Conservation (phyloP, 2,888 invertebrate genomes). For the Piscicola geometra region DNA sequence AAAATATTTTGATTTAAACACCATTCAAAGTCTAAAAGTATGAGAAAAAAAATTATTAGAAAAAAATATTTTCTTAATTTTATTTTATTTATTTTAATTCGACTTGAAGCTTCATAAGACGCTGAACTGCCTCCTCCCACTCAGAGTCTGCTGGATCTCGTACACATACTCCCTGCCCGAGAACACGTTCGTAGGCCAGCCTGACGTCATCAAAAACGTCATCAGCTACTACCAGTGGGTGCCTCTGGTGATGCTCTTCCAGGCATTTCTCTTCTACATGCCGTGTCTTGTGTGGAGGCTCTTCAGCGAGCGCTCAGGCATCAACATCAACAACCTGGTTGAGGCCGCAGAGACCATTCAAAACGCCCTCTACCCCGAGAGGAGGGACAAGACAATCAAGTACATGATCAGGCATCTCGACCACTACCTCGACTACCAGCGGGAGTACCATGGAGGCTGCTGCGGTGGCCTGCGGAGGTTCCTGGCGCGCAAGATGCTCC, state of each 20-base stretch:
- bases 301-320: constrained; percentile 49
- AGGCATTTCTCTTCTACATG: constrained; percentile 58
- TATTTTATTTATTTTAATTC: too few relatives aligned
- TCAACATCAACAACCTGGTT: constrained; percentile 57
- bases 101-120: too few relatives aligned
- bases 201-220: constrained; percentile 37
- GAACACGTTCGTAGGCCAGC: constrained; percentile 36
- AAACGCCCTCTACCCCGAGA: constrained; percentile 57
- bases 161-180: constrained; percentile 45
- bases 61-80: too few relatives aligned
- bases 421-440: constrained; percentile 55
- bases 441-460: constrained; percentile 55
- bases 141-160: constrained; percentile 46
- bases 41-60: not conserved
- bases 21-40: not conserved
- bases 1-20: too few relatives aligned
- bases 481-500: constrained; percentile 53
- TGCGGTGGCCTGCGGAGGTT: constrained; percentile 53
- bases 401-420: constrained; percentile 58
- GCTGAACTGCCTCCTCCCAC: too few relatives aligned
- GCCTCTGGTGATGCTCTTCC: constrained; percentile 55
- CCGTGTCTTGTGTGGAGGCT: constrained; percentile 47
- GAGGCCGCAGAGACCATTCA: constrained; percentile 49
- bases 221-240: constrained; percentile 53
- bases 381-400: constrained; percentile 57